Evolutionary conservation across 2,888 invertebrate genomes (phyloP).

Genomic region (Lobophora halterata): DNA sequence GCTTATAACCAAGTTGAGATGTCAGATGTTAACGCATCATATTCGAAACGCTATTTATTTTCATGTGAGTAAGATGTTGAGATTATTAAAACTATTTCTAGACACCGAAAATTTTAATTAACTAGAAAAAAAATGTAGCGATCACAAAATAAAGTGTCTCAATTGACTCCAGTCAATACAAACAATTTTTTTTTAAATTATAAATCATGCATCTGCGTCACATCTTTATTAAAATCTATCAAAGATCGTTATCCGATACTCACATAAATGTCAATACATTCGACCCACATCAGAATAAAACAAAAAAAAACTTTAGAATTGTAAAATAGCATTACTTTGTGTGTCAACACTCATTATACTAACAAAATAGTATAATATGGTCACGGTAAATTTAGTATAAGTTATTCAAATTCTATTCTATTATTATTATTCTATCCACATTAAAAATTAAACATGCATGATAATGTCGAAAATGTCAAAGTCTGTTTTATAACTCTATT

Average conservation of each 20-base stretch:
- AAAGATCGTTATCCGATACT: conserved; percentile 1
- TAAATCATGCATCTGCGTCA: no score
- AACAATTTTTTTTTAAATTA: no score
- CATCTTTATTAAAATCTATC: no score
- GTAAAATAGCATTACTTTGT: conserved; percentile 33
- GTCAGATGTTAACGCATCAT: no score
- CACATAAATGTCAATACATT: conserved; percentile 27
- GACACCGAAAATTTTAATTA: no score
- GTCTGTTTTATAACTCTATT: conserved; percentile 16
- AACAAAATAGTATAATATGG: conserved; percentile 25
- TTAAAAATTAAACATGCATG: conserved; percentile 35
- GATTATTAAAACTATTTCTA: no score
- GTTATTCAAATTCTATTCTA: conserved; percentile 33
- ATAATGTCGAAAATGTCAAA: conserved; percentile 5
- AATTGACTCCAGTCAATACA: no score
- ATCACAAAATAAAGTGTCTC: no score
- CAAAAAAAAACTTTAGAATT: conserved; percentile 28
- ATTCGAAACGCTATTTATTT: no score
- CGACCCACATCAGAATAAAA: conserved; percentile 27
- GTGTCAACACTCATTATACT: conserved; percentile 41
- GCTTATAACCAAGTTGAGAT: no score
- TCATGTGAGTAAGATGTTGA: no score
- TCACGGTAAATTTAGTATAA: conserved; percentile 29
- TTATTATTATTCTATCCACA: conserved; percentile 29
- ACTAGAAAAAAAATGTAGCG: no score